A percentile compares a stretch with the other conserved stretches of the same genome.
Conservation (phyloP, 2,797 vertebrate genomes). For the Lutra lutra region DNA sequence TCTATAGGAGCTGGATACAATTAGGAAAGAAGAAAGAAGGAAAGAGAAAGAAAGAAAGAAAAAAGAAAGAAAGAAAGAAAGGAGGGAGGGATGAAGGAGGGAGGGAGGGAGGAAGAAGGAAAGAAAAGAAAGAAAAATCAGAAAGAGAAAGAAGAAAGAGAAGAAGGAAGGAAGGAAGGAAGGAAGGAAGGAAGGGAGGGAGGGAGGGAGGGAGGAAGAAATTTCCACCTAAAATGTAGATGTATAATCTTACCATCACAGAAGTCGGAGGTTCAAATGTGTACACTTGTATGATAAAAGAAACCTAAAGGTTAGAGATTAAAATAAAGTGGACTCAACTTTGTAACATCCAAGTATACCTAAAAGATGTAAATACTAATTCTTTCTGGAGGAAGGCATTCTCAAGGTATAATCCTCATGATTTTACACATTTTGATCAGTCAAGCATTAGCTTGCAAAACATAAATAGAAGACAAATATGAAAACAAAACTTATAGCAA, state of each 20-base stretch:
- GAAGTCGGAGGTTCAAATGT: background rate
- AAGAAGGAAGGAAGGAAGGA: background rate
- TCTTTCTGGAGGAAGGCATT: background rate
- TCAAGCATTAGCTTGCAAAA: background rate
- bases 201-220: background rate
- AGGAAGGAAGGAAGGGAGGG: background rate
- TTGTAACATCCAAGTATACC: background rate
- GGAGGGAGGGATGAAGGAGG: no score
- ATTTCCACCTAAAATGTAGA: background rate
- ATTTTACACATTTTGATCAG: background rate
- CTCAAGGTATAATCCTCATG: background rate
- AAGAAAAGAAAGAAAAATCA: no score
- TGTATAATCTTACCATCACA: background rate
- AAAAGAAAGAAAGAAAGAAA: no score
- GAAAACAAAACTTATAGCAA: background rate
- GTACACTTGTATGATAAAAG: fast-evolving
- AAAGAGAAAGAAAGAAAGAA: background rate
- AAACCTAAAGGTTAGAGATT: background rate
- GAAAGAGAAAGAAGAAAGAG: no score
- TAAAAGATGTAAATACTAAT: background rate
- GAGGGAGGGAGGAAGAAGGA: no score
- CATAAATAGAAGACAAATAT: background rate
- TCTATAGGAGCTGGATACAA: background rate
- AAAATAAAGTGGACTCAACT: background rate
- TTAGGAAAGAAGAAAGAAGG: background rate